Conservation (phyloP, 2,113 vertebrate species). For the Perca schrenkii region DNA sequence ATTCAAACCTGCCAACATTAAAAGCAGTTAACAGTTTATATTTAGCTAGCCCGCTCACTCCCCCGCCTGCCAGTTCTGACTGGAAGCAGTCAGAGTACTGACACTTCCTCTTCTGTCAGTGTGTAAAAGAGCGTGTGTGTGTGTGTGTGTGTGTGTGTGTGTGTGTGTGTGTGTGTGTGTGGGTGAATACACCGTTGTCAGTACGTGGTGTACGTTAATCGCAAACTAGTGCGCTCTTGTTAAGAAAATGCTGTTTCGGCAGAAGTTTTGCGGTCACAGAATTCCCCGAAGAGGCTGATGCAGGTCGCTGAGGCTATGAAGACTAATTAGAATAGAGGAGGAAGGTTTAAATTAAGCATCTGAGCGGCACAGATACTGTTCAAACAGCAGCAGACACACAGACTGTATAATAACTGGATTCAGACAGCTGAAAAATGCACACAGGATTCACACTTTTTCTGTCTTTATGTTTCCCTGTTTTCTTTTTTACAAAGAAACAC, state of each 20-base stretch:
- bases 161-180: background rate
- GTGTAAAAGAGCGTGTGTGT: background rate
- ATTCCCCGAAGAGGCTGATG: constrained; percentile 60
- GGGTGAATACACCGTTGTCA: background rate
- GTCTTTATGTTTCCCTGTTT: background rate
- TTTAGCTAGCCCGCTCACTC: constrained; percentile 49
- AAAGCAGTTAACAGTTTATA: constrained; percentile 64
- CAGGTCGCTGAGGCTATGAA: constrained; percentile 59
- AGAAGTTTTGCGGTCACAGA: constrained; percentile 61
- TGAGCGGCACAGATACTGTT: constrained; percentile 70
- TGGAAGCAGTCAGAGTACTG: constrained; percentile 45
- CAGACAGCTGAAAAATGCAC: constrained; percentile 10
- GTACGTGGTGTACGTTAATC: constrained; percentile 8
- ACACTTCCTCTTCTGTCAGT: constrained; percentile 36
- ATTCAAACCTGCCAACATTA: constrained; percentile 54
- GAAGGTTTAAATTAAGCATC: constrained; percentile 76
- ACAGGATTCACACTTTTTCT: background rate
- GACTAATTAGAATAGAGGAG: constrained; percentile 73
- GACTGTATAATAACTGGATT: background rate
- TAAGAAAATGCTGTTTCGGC: constrained; percentile 47
- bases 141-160: too few relatives aligned
- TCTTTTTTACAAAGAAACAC: background rate
- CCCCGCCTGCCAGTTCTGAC: constrained; percentile 51
- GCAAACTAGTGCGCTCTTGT: constrained; percentile 26
- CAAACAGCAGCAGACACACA: constrained; percentile 10